phyloP scores from a whole-genome alignment of 1,140 invertebrate species.

The Doryteuthis pealeii region DNA sequence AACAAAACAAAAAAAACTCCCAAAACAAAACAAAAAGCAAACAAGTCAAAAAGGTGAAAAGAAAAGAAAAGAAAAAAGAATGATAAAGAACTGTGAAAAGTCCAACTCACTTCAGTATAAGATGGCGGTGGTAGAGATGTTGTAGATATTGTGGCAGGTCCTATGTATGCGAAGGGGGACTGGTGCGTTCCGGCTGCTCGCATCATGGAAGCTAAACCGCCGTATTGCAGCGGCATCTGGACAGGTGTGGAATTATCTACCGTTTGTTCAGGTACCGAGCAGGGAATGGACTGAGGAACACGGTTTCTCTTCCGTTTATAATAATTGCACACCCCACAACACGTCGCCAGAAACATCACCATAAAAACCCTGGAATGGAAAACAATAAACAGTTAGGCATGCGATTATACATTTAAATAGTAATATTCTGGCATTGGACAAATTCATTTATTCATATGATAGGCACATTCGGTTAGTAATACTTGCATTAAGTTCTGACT shows the following conservation, averaged over 20 bases:
- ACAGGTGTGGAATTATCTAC: background rate
- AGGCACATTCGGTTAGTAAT: too few relatives aligned
- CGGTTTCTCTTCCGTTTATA: background rate
- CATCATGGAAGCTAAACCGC: conserved; percentile 7
- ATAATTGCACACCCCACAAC: conserved; percentile 2
- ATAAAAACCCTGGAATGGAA: background rate
- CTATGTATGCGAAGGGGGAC: background rate
- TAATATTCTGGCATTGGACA: too few relatives aligned
- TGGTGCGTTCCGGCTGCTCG: conserved; percentile 4
- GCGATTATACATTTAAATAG: too few relatives aligned
- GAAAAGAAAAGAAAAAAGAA: background rate
- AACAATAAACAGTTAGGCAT: too few relatives aligned
- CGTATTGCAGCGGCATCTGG: background rate
- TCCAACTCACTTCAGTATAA: background rate
- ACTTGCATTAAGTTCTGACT: too few relatives aligned
- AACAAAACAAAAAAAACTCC: too few relatives aligned
- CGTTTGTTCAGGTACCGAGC: background rate
- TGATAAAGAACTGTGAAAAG: background rate
- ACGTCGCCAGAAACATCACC: conserved; percentile 3
- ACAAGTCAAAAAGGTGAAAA: too few relatives aligned
- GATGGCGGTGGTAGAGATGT: conserved; percentile 1
- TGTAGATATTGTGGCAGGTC: background rate
- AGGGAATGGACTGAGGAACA: background rate
- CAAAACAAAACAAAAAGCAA: too few relatives aligned
- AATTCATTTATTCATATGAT: too few relatives aligned